Evolutionary conservation across 2,113 vertebrate species (phyloP).

Genomic region (Lagopus leucura): DNA sequence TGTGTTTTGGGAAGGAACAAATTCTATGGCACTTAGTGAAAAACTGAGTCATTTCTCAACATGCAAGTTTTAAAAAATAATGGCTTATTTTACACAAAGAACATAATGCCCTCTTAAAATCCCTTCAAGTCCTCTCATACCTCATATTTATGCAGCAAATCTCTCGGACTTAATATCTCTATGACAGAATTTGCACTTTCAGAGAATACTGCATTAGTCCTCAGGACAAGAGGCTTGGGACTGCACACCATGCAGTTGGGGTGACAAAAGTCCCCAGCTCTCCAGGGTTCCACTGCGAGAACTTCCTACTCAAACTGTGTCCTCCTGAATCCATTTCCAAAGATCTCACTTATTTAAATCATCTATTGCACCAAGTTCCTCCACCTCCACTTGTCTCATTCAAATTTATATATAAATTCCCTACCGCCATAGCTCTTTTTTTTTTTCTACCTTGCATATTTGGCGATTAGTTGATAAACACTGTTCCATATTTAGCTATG

Average conservation of each 20-base stretch:
- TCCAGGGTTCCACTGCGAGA: not conserved
- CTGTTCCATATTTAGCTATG: not conserved
- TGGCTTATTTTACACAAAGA: not conserved
- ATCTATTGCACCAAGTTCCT: not conserved
- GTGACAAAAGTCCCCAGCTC: not conserved
- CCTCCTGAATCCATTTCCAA: not conserved
- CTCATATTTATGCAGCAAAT: constrained; percentile 17
- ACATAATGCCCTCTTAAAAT: not conserved
- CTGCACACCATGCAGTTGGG: not conserved
- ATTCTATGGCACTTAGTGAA: not conserved
- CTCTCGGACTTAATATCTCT: not conserved
- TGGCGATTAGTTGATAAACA: not conserved
- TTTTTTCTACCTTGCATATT: not conserved
- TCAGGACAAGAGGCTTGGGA: not conserved
- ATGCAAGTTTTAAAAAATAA: not conserved
- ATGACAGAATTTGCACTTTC: constrained; percentile 5
- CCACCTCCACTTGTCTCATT: not conserved
- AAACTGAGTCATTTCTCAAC: not conserved
- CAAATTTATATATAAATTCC: not conserved
- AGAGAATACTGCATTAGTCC: not conserved
- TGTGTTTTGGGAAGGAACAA: not conserved
- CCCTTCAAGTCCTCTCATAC: not conserved
- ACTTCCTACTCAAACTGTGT: not conserved
- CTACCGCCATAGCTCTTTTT: not conserved
- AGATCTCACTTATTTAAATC: not conserved